These are phyloP conservation scores for Automeris io DNA, from an alignment of 2,888 invertebrate genomes.

Conservation along the genomic window DNA sequence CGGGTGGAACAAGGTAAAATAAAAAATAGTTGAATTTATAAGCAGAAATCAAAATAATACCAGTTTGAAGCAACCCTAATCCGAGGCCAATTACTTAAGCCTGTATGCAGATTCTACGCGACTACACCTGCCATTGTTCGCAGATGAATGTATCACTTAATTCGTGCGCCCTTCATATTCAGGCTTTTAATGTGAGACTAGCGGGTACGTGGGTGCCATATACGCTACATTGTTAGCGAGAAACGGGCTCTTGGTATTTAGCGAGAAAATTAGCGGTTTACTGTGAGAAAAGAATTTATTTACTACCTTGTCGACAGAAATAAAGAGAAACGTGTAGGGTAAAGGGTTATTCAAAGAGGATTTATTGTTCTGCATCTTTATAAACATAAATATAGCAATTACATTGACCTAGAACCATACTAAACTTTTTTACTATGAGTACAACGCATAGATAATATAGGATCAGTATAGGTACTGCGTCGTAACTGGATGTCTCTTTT, in stretches of 20 bases:
- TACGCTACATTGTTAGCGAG: conserved; percentile 5
- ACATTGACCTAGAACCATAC: too few relatives aligned
- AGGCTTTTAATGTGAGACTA: conserved; percentile 19
- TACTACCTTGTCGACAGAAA: too few relatives aligned
- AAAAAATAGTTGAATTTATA: not conserved
- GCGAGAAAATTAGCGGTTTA: conserved; percentile 1
- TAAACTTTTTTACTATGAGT: too few relatives aligned
- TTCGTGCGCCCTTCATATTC: conserved; percentile 39
- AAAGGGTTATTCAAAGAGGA: too few relatives aligned
- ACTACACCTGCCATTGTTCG: conserved; percentile 63
- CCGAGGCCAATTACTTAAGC: conserved; percentile 71
- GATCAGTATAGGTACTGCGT: too few relatives aligned
- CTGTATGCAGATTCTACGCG: conserved; percentile 48
- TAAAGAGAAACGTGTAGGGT: too few relatives aligned
- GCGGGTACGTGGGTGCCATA: conserved; percentile 9
- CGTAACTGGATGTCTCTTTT: too few relatives aligned
- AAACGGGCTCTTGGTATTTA: conserved; percentile 3
- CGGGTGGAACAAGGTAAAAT: too few relatives aligned
- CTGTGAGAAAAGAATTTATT: too few relatives aligned
- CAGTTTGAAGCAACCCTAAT: conserved; percentile 55
- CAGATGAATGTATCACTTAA: conserved; percentile 48
- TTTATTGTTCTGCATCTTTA: too few relatives aligned
- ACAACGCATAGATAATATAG: too few relatives aligned
- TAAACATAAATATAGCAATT: too few relatives aligned
- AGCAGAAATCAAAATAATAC: not conserved